Base-by-base conservation (phyloP, 2,113 vertebrate genomes). In the Eolophus roseicapilla region DNA sequence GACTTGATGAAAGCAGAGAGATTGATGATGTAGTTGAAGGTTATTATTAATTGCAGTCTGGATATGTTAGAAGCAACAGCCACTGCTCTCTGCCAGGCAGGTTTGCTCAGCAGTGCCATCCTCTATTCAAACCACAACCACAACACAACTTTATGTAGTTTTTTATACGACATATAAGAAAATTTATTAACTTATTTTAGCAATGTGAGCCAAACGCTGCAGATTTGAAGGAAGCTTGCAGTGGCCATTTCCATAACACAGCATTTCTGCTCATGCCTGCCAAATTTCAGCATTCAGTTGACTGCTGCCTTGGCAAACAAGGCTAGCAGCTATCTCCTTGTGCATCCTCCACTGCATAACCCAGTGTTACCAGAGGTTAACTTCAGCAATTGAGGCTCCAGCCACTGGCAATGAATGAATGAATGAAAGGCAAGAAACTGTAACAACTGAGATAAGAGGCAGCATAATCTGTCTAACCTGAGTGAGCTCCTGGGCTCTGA, bases 341-440 rank as follows among this genome's bases (percentile, higher is more conserved):
- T 84, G 33, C 59, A 68, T 75, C 60, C 44, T 43, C 21, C 28
- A 8, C 52, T 62, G 67, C 59, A 80, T 83, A 90, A 23, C 82
- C 55, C 73, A n/a, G 8, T 37, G 29, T 78, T 75, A 33, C 65
- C n/a, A 91, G 52, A 88, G 50, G 83, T 94, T 97, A 89, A 91
- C 57, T 79, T 57, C 77, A 91, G 77, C 73, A 27, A 17, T 0
- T 60, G 82, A 87, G 41, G 53, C 62, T 94, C 39, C 69, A 81
- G 39, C 77, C 73, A 49, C 83, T 94, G 95, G 81, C 92, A 77
- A 62, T 49, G 49, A 67, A 35, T 49, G n/a, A 59, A 52, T 91
- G 90, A 97, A 95, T 76, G 92, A 93, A 92, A 91, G 65, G 78
- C 92, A 92, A 93, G 91, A 59, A 93, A 65, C 79, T 86, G 63